Percentiles rank a stretch among this genome's conserved stretches.
phyloP scores from a whole-genome alignment of 2,797 vertebrate species.

The Bryconaethiops microstoma region DNA sequence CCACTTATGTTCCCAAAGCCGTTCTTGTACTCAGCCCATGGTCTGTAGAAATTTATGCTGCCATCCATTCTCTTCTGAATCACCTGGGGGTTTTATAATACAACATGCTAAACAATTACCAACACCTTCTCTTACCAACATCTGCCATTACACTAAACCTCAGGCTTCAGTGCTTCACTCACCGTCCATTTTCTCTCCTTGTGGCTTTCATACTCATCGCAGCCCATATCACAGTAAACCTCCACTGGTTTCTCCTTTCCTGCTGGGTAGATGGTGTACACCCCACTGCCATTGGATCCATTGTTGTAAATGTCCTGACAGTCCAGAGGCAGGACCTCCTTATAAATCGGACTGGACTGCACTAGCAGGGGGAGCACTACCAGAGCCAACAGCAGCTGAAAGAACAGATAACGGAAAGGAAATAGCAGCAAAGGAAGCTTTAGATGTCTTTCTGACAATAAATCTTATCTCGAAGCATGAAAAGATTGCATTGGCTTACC shows the following conservation, averaged over 20 bases:
- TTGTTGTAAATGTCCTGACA: too few relatives aligned
- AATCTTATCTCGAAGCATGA: too few relatives aligned
- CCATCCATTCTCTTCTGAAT: constrained; percentile 78
- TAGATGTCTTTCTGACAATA: too few relatives aligned
- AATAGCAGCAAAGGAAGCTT: too few relatives aligned
- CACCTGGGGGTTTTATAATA: constrained; percentile 57
- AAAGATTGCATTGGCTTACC: too few relatives aligned
- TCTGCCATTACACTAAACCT: too few relatives aligned
- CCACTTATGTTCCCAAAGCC: constrained; percentile 74
- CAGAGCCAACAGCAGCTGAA: too few relatives aligned
- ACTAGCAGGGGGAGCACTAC: too few relatives aligned
- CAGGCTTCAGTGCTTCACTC: neutral
- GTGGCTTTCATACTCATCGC: neutral
- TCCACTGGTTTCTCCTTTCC: constrained; percentile 60
- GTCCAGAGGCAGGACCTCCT: too few relatives aligned
- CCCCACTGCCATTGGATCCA: too few relatives aligned
- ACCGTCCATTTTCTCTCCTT: neutral
- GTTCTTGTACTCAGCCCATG: constrained; percentile 74
- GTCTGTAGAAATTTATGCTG: constrained; percentile 74
- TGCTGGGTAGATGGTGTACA: constrained; percentile 67
- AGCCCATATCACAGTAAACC: constrained; percentile 24
- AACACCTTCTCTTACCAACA: neutral
- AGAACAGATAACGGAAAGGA: too few relatives aligned
- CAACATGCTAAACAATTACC: neutral
- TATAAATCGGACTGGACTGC: too few relatives aligned